A percentile compares a stretch with the other conserved stretches of the same genome.
phyloP scores from a whole-genome alignment of 1,140 invertebrate genomes.

The Drosophila jambulina region DNA sequence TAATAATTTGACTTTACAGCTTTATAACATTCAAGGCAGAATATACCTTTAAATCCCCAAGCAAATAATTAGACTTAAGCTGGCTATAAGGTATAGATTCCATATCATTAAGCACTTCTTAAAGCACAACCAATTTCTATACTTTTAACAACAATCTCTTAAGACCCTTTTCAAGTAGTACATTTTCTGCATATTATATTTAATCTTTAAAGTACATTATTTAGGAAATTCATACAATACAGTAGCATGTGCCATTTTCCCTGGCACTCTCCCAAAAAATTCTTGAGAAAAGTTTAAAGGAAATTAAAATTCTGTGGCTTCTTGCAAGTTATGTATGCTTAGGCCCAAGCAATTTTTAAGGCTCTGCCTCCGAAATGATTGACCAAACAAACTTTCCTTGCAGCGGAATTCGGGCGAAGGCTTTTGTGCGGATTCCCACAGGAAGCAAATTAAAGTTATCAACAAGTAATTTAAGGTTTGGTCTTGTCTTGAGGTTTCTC shows the following conservation, averaged over 20 bases:
- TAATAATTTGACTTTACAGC: too few relatives aligned
- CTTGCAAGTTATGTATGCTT: slow-evolving; percentile 40
- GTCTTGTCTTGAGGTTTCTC: background rate
- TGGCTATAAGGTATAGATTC: background rate
- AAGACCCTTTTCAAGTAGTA: background rate
- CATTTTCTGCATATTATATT: background rate
- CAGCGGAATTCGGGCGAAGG: slow-evolving; percentile 24
- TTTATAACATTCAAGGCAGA: background rate
- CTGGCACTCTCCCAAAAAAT: background rate
- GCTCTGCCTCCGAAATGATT: slow-evolving; percentile 26
- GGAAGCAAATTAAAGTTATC: slow-evolving; percentile 43
- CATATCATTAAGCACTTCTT: background rate
- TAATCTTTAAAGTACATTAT: slow-evolving; percentile 4
- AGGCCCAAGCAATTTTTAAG: slow-evolving; percentile 35
- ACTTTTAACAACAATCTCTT: background rate
- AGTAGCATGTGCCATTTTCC: background rate
- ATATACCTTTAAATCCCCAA: background rate
- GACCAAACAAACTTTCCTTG: slow-evolving; percentile 38
- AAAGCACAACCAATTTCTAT: background rate
- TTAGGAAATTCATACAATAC: background rate
- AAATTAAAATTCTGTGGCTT: slow-evolving; percentile 50
- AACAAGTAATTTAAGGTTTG: slow-evolving; percentile 32
- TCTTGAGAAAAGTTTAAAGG: slow-evolving; percentile 13
- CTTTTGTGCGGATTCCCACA: slow-evolving; percentile 17
- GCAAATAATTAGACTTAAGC: background rate